A percentile compares a stretch with the other conserved stretches of the same genome.
These are phyloP conservation scores for Melanotaenia pygmaea DNA, from an alignment of 2,797 vertebrate species.

Conservation along the genomic window DNA sequence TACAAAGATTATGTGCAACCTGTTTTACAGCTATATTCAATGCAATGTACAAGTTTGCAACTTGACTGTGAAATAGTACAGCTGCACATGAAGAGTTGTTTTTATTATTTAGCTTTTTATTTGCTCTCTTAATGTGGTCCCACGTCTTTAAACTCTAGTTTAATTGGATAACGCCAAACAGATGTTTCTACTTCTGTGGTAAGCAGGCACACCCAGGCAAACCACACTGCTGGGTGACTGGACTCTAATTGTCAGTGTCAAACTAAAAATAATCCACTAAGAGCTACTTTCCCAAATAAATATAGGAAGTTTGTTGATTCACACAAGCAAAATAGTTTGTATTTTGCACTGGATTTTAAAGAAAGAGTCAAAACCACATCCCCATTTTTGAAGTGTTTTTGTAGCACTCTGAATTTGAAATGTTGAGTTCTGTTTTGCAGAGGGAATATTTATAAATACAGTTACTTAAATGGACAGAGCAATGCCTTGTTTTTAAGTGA, in stretches of 20 bases:
- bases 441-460: not conserved
- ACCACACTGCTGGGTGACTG: slow-evolving; percentile 77
- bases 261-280: slow-evolving; percentile 74
- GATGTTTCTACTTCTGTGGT: slow-evolving; percentile 80
- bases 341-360: slow-evolving; percentile 24
- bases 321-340: slow-evolving; percentile 27
- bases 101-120: slow-evolving; percentile 28
- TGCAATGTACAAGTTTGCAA: not conserved
- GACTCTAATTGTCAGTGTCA: slow-evolving; percentile 74
- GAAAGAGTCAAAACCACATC: slow-evolving; percentile 5
- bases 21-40: slow-evolving; percentile 4
- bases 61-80: slow-evolving; percentile 37
- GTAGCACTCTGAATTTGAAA: not conserved
- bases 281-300: slow-evolving; percentile 57
- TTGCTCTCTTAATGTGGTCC: slow-evolving; percentile 77
- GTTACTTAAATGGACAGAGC: not conserved
- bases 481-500: not conserved
- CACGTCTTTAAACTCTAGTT: slow-evolving; percentile 56
- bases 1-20: not conserved
- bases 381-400: slow-evolving; percentile 3
- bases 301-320: slow-evolving; percentile 46
- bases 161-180: slow-evolving; percentile 75
- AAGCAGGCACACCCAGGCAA: slow-evolving; percentile 80
- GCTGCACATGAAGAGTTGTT: slow-evolving; percentile 48
- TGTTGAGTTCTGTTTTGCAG: not conserved